phyloP scores from a whole-genome alignment of 1,140 invertebrate genomes.

The Acromyrmex heyeri region DNA sequence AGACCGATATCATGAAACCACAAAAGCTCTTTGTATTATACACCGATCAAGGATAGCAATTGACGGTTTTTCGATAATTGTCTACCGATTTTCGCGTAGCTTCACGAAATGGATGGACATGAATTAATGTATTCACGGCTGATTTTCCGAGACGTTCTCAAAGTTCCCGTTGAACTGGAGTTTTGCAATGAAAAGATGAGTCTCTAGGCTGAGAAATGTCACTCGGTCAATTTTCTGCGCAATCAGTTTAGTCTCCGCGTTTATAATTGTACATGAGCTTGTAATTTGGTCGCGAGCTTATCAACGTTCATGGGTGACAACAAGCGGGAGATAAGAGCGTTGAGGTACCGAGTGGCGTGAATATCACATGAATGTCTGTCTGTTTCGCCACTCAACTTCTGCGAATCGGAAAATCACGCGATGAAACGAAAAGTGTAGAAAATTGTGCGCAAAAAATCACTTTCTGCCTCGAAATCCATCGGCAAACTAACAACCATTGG shows the following conservation, averaged over 20 bases:
- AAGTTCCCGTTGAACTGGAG: background rate
- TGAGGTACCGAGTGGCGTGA: slow-evolving; percentile 21
- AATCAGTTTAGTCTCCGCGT: slow-evolving; percentile 2
- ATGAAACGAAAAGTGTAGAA: background rate
- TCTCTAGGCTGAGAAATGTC: background rate
- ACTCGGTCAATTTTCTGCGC: background rate
- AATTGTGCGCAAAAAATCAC: background rate
- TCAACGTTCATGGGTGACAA: slow-evolving; percentile 25
- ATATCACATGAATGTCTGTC: background rate
- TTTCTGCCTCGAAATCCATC: background rate
- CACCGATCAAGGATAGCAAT: background rate
- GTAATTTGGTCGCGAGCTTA: slow-evolving; percentile 31
- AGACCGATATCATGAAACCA: background rate
- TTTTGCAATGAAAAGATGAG: background rate
- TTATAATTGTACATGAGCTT: slow-evolving; percentile 30
- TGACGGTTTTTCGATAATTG: background rate
- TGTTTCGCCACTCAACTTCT: background rate
- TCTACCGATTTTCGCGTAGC: no score
- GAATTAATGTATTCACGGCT: no score
- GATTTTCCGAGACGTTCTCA: background rate
- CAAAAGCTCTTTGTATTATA: background rate
- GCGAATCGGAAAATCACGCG: background rate
- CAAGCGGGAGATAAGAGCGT: slow-evolving; percentile 19
- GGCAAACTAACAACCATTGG: background rate
- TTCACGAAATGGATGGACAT: no score